Percentiles rank a stretch among this genome's conserved stretches.
phyloP scores from a whole-genome alignment of 1,140 invertebrate genomes.

The Venturia canescens region DNA sequence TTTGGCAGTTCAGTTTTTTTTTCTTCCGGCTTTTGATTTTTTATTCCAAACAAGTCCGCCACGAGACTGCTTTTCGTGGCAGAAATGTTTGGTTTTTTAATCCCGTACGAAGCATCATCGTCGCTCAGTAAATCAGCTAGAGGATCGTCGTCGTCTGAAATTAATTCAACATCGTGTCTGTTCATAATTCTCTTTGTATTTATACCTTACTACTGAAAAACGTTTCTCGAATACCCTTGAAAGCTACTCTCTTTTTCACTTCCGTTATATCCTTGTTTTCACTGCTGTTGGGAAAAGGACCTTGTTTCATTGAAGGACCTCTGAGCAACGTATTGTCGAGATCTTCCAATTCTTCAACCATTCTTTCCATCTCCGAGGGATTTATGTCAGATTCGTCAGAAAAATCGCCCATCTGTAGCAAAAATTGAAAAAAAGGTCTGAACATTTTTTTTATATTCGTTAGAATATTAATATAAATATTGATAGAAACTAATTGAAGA shows the following conservation, averaged over 20 bases:
- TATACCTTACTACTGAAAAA: background rate
- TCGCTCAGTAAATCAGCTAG: slow-evolving; percentile 61
- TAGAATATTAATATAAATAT: background rate
- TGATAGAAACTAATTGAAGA: too few relatives aligned
- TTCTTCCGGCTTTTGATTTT: background rate
- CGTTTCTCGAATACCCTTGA: slow-evolving; percentile 52
- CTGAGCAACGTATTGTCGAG: slow-evolving; percentile 54
- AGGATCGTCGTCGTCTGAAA: slow-evolving; percentile 61
- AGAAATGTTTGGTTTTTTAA: slow-evolving; percentile 40
- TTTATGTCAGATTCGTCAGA: slow-evolving; percentile 49
- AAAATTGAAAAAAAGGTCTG: background rate
- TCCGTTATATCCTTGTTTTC: slow-evolving; percentile 55
- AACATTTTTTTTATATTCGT: slow-evolving; percentile 4
- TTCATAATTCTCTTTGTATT: background rate
- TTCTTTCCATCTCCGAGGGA: slow-evolving; percentile 47
- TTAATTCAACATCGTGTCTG: background rate
- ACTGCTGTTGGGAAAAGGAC: background rate
- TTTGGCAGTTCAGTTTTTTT: background rate
- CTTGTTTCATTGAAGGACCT: slow-evolving; percentile 39
- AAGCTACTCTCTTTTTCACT: slow-evolving; percentile 61
- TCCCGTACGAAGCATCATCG: slow-evolving; percentile 55
- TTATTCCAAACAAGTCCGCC: slow-evolving; percentile 35
- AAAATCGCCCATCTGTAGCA: slow-evolving; percentile 30
- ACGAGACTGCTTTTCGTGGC: slow-evolving; percentile 26
- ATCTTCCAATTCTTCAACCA: slow-evolving; percentile 56